Base-by-base conservation (phyloP, 2,113 vertebrate genomes). In the Leptocoma aspasia region DNA sequence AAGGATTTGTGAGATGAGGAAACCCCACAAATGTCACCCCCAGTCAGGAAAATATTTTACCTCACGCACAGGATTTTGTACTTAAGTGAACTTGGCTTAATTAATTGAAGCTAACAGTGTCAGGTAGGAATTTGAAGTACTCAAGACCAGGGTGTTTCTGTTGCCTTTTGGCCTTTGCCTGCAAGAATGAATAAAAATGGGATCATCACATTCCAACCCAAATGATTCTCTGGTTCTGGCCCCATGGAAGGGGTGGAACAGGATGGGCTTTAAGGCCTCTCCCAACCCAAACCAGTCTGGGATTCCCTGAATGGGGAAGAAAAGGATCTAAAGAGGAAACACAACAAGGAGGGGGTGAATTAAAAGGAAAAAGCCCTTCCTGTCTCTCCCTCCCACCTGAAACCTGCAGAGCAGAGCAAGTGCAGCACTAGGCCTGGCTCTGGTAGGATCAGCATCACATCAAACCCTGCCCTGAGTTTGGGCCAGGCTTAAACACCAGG, bases 21-120 rank as follows among this genome's bases (percentile, higher is more conserved):
- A 42, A 60, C 1, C 18, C 23, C 41, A 8, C 10, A 15, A 20
- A 7, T 2, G 4, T 5, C 8, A 8, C 8, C 14, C 31, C 41
- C 12, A 8, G 33, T 1, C 39, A 52, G 60, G 20, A 28, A 54
- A 13, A 52, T 3, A 12, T 17, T 61, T 14, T 11, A 30, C 45
- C 45, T 35, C 78, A 7, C 2, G 0, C 20, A 4, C 2, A 0
- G 33, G 10, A 19, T 16, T 79, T 42, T 2, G 3, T 6, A 13
- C 16, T 1, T 7, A 4, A 2, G 30, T 44, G 18, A 61, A 33
- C 7, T 45, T 13, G 17, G 26, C 8, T 65, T 37, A 13, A 53
- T 16, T 27, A 44, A 8, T 5, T 14, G 15, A 13, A 81, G 49
- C 20, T 31, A 7, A 18, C 0, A 31, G 59, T 0, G 16, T 1